A percentile compares a stretch with the other conserved stretches of the same genome.
Evolutionary conservation across 2,888 invertebrate species (phyloP).

Genomic region (Zelleria hepariella): DNA sequence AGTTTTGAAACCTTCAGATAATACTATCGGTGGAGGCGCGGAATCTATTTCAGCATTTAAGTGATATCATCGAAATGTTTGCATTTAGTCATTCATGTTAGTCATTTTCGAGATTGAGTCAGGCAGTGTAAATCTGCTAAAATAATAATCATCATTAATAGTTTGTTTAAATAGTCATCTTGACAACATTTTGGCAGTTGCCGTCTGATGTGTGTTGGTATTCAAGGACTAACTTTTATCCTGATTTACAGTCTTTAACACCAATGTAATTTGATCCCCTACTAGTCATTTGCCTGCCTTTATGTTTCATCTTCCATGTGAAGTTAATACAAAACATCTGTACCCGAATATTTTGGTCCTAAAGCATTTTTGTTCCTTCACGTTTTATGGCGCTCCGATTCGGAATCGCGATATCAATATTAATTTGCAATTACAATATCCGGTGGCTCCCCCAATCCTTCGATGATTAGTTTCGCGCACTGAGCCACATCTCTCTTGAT

Average conservation of each 20-base stretch:
- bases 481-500: neutral
- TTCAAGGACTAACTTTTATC: no score
- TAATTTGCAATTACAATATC: constrained; percentile 45
- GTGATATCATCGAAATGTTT: constrained; percentile 43
- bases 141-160: constrained; percentile 7
- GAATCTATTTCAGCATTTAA: constrained; percentile 32
- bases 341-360: constrained; percentile 37
- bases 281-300: constrained; percentile 15
- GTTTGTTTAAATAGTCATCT: neutral
- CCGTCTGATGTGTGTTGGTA: neutral
- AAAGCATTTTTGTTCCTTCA: neutral
- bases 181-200: neutral
- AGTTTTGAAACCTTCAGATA: constrained; percentile 27
- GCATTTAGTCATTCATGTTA: constrained; percentile 33
- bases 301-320: constrained; percentile 27
- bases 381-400: neutral
- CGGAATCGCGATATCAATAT: constrained; percentile 27
- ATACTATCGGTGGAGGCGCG: constrained; percentile 38
- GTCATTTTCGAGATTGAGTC: constrained; percentile 43
- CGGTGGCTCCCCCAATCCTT: neutral
- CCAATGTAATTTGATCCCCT: neutral
- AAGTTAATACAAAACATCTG: constrained; percentile 46
- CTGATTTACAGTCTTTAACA: neutral
- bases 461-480: constrained; percentile 2
- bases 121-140: constrained; percentile 27